A percentile compares a stretch with the other conserved stretches of the same genome.
These are phyloP conservation scores for Tetraneura akinire DNA, from an alignment of 1,140 invertebrate species.

Conservation along the genomic window DNA sequence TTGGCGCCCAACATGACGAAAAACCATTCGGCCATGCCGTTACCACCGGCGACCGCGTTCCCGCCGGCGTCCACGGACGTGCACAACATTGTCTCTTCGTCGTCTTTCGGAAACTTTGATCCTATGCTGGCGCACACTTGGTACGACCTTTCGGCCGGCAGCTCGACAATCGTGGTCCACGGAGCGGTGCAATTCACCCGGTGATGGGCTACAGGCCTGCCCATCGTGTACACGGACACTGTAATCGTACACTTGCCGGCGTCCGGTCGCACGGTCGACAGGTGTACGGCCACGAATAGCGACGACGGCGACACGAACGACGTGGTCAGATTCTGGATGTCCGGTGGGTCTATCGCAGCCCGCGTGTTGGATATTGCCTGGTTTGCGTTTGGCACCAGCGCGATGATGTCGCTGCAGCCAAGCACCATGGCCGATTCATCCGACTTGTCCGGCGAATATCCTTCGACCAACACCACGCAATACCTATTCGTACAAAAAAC, in stretches of 20 bases:
- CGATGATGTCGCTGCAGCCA: conserved; percentile 63
- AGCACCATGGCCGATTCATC: conserved; percentile 62
- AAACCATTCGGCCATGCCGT: conserved; percentile 50
- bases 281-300: conserved; percentile 54
- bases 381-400: conserved; percentile 56
- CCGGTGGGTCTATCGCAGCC: conserved; percentile 26
- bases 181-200: conserved; percentile 56
- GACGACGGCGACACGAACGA: conserved; percentile 54
- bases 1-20: neutral
- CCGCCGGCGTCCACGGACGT: conserved; percentile 56
- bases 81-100: conserved; percentile 57
- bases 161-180: conserved; percentile 52
- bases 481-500: conserved; percentile 60
- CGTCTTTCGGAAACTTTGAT: conserved; percentile 52
- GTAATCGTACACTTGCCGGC: conserved; percentile 54
- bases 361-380: conserved; percentile 33
- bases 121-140: conserved; percentile 56
- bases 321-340: conserved; percentile 53
- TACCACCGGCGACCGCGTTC: conserved; percentile 54
- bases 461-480: conserved; percentile 62
- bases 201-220: conserved; percentile 53
- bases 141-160: conserved; percentile 55
- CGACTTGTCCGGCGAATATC: conserved; percentile 54
- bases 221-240: conserved; percentile 55
- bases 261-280: neutral